Evolutionary conservation across 2,797 vertebrate species (phyloP).

Genomic region (Kryptolebias ocellatus): DNA sequence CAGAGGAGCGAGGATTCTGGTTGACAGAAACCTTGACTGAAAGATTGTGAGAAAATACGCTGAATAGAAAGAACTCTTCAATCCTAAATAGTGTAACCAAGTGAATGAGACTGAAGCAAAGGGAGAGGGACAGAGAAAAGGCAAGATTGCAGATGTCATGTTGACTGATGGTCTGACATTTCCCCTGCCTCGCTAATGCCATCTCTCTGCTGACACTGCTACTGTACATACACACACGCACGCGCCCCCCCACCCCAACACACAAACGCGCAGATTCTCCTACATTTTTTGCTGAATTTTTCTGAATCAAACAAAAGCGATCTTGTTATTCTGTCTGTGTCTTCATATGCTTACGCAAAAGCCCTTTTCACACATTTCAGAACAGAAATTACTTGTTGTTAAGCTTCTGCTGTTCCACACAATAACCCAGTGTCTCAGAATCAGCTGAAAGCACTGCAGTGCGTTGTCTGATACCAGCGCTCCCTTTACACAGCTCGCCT

Average conservation of each 20-base stretch:
- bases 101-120: conserved; percentile 40
- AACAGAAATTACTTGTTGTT: background rate
- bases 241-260: background rate
- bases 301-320: conserved; percentile 20
- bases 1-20: conserved; percentile 14
- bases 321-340: background rate
- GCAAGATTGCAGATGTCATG: conserved; percentile 60
- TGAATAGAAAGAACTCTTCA: conserved; percentile 11
- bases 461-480: background rate
- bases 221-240: conserved; percentile 25
- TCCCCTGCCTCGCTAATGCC: conserved; percentile 37
- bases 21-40: conserved; percentile 13
- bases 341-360: background rate
- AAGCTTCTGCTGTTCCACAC: background rate
- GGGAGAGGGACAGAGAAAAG: conserved; percentile 34
- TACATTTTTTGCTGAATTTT: conserved; percentile 27
- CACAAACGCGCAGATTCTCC: conserved; percentile 13
- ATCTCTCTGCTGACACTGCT: conserved; percentile 56
- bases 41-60: conserved; percentile 9
- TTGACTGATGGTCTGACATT: conserved; percentile 68
- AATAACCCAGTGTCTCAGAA: background rate
- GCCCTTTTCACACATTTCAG: conserved; percentile 9
- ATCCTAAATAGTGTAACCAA: conserved; percentile 21
- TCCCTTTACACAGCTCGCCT: background rate
- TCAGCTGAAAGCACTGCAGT: background rate